Base-by-base conservation (phyloP, 2,797 vertebrate species). In the Propithecus perrieri region DNA sequence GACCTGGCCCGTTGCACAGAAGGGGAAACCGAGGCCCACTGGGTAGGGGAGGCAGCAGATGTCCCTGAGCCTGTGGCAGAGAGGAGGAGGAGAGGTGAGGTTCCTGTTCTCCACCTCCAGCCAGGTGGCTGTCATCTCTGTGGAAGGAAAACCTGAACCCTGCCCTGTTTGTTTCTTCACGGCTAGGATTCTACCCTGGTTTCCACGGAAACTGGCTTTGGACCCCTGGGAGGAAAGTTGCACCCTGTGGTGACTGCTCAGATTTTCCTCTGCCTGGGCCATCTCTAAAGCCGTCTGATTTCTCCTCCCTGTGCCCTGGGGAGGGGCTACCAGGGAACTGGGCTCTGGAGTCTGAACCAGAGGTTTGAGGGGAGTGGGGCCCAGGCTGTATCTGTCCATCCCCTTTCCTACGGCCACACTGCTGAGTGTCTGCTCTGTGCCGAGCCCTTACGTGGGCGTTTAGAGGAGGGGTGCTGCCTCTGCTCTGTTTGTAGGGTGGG, bases 131-230 rank as follows among this genome's bases (percentile, higher is more conserved):
- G 63, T 72, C 48, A 14, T 85, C 75, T 86, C 2, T 46, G 24
- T 59, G 80, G 53, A 93, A 93, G 85, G 84, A 95, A 95, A 96
- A 46, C 76, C 93, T 79, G 87, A 85, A 8, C 43, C 46, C 20
- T 55, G 78, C 48, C 84, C 57, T 94, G 90, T 94, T 96, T 97
- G 85, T 97, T 96, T 94, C 90, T 91, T 72, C 88, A 71, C 72
- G 22, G 22, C 85, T 85, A 79, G 75, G 22, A 95, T n/a, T 95
- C 57, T 57, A 78, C 26, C 67, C 63, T 88, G 55, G 93, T 96
- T 96, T 91, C 97, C 85, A 86, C 89, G 71, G 97, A 96, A 97
- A 97, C 97, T 76, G 90, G 76, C 72, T 93, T 67, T 28, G 89
- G 91, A 71, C 94, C 91, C 84, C 89, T 12, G 89, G 91, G 94